Conservation (phyloP, 2,888 invertebrate species). For the Neoaliturus tenellus region DNA sequence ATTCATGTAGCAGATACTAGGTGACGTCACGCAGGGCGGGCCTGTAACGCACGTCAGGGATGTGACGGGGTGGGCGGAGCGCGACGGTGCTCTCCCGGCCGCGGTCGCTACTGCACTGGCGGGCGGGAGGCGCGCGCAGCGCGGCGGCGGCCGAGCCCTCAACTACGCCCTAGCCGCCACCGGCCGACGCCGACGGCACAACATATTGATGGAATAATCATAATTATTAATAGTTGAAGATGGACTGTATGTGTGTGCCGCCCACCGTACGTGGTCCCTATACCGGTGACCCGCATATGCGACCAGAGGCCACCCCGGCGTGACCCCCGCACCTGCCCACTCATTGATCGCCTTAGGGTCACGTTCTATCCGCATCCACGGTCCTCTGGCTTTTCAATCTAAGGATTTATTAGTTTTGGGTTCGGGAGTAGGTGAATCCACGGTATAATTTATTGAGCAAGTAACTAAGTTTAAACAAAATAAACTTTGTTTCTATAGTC, state of each 20-base stretch:
- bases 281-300: background rate
- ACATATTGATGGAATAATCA: constrained; percentile 41
- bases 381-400: no score
- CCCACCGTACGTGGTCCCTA: background rate
- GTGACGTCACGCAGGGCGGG: constrained; percentile 12
- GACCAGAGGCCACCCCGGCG: constrained; percentile 2
- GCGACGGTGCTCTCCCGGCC: background rate
- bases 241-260: background rate
- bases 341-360: background rate
- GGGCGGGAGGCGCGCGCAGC: constrained; percentile 35
- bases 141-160: background rate
- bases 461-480: no score
- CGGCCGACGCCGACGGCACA: no score
- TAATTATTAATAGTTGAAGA: constrained; percentile 40
- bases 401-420: no score
- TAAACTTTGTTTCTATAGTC: no score
- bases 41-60: background rate
- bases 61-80: background rate
- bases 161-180: constrained; percentile 35
- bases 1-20: background rate
- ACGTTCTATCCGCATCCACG: background rate
- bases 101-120: constrained; percentile 42
- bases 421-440: no score
- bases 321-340: constrained; percentile 22
- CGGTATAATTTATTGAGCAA: no score